Conservation (phyloP, 23 tunicate genomes). For the Clavelina lepadiformis region DNA sequence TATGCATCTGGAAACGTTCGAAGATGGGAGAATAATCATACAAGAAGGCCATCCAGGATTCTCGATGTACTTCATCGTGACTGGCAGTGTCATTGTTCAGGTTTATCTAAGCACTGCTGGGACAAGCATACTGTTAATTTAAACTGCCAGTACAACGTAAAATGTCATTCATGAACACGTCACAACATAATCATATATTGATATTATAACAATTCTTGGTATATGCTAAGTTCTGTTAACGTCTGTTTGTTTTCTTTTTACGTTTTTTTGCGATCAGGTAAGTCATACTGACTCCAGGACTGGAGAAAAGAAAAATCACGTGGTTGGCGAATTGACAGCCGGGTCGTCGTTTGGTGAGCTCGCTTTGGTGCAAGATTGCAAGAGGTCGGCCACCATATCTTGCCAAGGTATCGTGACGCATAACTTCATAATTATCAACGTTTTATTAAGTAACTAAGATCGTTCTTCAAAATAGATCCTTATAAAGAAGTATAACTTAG, state of each 20-base stretch:
- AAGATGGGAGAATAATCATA: conserved; percentile 74
- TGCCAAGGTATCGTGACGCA: conserved; percentile 95
- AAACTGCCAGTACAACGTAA: no score
- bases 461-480: no score
- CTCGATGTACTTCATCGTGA: conserved; percentile 80
- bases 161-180: no score
- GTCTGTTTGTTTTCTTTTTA: no score
- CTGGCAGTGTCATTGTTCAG: conserved; percentile 82
- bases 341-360: conserved; percentile 94
- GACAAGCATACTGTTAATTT: no score
- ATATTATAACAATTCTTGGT: no score
- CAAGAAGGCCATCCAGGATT: conserved; percentile 82
- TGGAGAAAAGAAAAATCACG: conserved; percentile 46
- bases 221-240: no score
- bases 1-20: conserved; percentile 70
- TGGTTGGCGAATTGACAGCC: conserved; percentile 70
- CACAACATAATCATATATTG: no score
- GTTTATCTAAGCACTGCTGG: no score
- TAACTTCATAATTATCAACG: no score
- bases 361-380: conserved; percentile 83
- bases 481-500: no score
- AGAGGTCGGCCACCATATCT: conserved; percentile 73
- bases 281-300: conserved; percentile 46
- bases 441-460: no score
- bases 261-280: conserved; percentile 38